Conservation (phyloP, 2,888 invertebrate genomes). For the Calliopum simillimum region DNA sequence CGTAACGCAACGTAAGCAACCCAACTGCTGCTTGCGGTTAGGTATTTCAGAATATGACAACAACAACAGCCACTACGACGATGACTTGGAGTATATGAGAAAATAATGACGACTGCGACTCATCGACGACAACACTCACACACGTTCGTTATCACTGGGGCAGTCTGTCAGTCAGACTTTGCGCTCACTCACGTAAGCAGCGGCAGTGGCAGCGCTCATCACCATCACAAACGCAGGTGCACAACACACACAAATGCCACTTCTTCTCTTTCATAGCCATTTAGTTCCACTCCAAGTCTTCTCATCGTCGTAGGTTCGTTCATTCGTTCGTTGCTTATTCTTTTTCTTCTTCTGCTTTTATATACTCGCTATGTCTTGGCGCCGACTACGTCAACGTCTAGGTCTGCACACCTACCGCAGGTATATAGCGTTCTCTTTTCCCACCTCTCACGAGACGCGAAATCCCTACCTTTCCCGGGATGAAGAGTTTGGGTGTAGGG, state of each 20-base stretch:
- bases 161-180: constrained; percentile 9
- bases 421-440: constrained; percentile 33
- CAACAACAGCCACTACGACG: no score
- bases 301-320: constrained; percentile 5
- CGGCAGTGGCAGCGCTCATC: constrained; percentile 20
- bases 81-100: constrained; percentile 34
- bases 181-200: constrained; percentile 25
- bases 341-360: no score
- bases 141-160: constrained; percentile 17
- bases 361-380: constrained; percentile 36
- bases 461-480: constrained; percentile 16
- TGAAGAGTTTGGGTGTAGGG: constrained; percentile 44
- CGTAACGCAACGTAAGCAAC: constrained; percentile 26
- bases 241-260: constrained; percentile 36
- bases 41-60: constrained; percentile 21
- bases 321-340: constrained; percentile 13
- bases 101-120: constrained; percentile 43
- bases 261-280: constrained; percentile 1
- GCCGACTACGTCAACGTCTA: constrained; percentile 16
- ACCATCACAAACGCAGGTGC: constrained; percentile 36
- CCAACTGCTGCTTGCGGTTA: constrained; percentile 61
- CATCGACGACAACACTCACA: constrained; percentile 35
- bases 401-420: constrained; percentile 41
- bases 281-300: not conserved
- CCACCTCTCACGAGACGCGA: not conserved